phyloP scores from a whole-genome alignment of 2,113 vertebrate species.

The Rhea americana region DNA sequence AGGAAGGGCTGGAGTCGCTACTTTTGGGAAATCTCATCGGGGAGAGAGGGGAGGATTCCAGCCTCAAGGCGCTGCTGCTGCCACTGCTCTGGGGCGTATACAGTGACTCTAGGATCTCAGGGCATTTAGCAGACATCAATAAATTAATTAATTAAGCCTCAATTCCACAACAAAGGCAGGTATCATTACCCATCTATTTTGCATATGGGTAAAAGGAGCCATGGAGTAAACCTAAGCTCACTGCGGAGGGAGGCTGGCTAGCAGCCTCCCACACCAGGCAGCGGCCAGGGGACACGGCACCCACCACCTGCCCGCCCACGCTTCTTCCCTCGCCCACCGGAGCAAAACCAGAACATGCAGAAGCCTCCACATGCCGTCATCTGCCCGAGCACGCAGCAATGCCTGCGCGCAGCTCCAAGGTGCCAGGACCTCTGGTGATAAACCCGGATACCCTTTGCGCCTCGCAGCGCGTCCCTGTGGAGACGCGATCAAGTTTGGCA shows the following conservation, averaged over 20 bases:
- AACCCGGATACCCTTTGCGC: neutral
- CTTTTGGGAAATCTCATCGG: neutral
- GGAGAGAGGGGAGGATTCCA: neutral
- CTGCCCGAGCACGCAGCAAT: neutral
- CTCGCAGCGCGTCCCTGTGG: rapidly evolving
- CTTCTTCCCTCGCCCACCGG: rapidly evolving
- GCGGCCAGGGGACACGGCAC: rapidly evolving
- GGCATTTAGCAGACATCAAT: constrained; percentile 37
- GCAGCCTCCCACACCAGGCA: neutral
- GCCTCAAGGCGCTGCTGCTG: neutral
- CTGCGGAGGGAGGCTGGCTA: neutral
- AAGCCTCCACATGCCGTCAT: rapidly evolving
- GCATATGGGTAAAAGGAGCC: neutral
- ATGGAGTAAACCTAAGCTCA: neutral
- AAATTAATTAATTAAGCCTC: constrained; percentile 57
- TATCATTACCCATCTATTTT: constrained; percentile 46
- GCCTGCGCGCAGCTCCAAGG: rapidly evolving
- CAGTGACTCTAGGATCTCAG: constrained; percentile 7
- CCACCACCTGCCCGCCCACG: rapidly evolving
- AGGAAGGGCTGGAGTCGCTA: neutral
- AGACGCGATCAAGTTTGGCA: neutral
- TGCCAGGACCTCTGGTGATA: rapidly evolving
- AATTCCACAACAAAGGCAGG: constrained; percentile 44
- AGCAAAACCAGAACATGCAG: neutral
- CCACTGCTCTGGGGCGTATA: neutral